Base-by-base conservation (phyloP, 2,888 invertebrate species). In the Chalcis sispes region DNA sequence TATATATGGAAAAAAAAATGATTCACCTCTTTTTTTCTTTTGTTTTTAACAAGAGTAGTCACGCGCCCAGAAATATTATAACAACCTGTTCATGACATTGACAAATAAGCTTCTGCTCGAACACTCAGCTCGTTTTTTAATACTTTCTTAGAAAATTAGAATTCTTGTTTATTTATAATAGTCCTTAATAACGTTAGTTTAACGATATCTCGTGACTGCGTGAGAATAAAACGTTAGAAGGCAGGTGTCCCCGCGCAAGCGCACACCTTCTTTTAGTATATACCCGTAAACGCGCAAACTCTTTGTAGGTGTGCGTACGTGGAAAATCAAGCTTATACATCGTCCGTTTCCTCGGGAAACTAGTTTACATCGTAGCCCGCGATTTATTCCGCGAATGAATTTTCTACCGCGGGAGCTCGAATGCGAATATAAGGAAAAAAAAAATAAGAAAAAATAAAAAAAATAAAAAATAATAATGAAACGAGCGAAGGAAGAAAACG, bases 321-420 rank as follows among this genome's bases (percentile, higher is more conserved):
- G n/a, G n/a, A n/a, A n/a, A n/a, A n/a, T 27, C 40, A n/a, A 27
- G 13, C 20, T 27, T 27, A 18, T 10, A 20, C 36, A 56, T n/a
- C 20, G 20, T 32, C 32, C 27, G 18, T 64, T 64, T 61, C 20
- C 50, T 1, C 18, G 29, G 27, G 15, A 64, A 64, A 66, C 65
- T 66, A 66, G 65, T 66, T 66, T 66, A 20, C 20, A 3, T n/a
- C n/a, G 13, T 50, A 18, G 36, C 20, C 42, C 46, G 46, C 8
- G 52, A 66, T 66, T 66, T 66, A n/a, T 66, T 66, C 65, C 32
- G 40, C 52, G 52, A 66, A 66, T 42, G n/a, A 1, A 7, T 48
- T 48, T 64, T 29, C 62, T 27, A 42, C 42, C 18, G 8, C 15
- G 7, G 13, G 15, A 8, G 42, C 42, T 42, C 13, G 42, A 8